Evolutionary conservation across 2,113 vertebrate genomes (phyloP).

Genomic region (Daubentonia madagascariensis): DNA sequence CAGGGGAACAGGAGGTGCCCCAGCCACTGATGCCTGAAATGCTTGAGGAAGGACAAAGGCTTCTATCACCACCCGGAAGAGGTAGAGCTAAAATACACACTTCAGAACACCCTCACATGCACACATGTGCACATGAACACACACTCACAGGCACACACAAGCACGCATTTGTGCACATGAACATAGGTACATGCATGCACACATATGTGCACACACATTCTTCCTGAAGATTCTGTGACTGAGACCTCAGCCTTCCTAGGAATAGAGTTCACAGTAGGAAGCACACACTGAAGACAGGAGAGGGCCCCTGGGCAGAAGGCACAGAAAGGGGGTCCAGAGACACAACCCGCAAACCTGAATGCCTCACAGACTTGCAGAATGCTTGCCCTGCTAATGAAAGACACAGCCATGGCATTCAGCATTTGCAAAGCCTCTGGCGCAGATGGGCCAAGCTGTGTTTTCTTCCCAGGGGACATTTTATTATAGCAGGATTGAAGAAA

Average conservation of each 20-base stretch:
- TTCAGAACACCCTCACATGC: background rate
- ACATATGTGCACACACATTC: rapidly evolving
- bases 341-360: background rate
- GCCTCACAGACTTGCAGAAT: background rate
- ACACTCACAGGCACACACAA: background rate
- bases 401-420: background rate
- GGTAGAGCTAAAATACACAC: background rate
- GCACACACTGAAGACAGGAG: background rate
- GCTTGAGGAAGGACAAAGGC: background rate
- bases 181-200: rapidly evolving
- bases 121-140: background rate
- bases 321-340: background rate
- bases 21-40: background rate
- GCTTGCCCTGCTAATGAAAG: rapidly evolving
- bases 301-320: background rate
- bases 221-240: background rate
- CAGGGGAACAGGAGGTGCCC: background rate
- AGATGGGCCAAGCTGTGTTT: background rate
- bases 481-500: background rate
- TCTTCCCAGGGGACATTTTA: background rate
- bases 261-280: background rate
- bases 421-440: too few relatives aligned
- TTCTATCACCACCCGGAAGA: background rate
- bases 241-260: background rate
- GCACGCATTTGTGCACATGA: rapidly evolving